Percentiles rank a stretch among this genome's conserved stretches.
Conservation (phyloP, 2,888 invertebrate genomes). For the Drosophila nr. perissopoda region DNA sequence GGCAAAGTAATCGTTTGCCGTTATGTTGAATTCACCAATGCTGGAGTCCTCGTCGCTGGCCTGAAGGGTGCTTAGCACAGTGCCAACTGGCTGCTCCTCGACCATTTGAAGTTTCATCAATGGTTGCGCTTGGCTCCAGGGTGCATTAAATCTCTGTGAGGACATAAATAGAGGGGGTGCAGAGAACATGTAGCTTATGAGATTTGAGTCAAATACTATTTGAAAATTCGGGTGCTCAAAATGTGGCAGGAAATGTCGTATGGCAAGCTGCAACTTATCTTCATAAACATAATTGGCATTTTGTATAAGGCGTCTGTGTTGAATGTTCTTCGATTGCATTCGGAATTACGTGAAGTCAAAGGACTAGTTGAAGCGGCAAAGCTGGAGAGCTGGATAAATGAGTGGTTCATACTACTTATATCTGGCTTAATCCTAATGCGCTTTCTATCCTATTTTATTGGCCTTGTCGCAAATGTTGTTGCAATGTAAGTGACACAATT, state of each 20-base stretch:
- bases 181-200: slow-evolving; percentile 19
- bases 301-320: slow-evolving; percentile 74
- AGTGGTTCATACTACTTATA: slow-evolving; percentile 69
- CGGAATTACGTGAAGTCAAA: slow-evolving; percentile 69
- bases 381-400: slow-evolving; percentile 62
- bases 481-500: slow-evolving; percentile 78
- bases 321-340: slow-evolving; percentile 70
- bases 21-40: slow-evolving; percentile 89
- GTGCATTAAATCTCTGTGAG: slow-evolving; percentile 88
- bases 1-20: slow-evolving; percentile 91
- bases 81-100: slow-evolving; percentile 93
- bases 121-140: slow-evolving; percentile 89
- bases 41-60: slow-evolving; percentile 94
- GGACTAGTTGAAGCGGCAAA: slow-evolving; percentile 43
- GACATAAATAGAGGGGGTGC: neutral
- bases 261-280: slow-evolving; percentile 68
- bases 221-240: slow-evolving; percentile 2
- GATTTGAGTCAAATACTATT: slow-evolving; percentile 12
- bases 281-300: slow-evolving; percentile 76
- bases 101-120: slow-evolving; percentile 88
- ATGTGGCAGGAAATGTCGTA: slow-evolving; percentile 52
- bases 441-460: slow-evolving; percentile 75
- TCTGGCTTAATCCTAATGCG: slow-evolving; percentile 73
- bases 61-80: slow-evolving; percentile 90
- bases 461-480: slow-evolving; percentile 78